Evolutionary conservation across 2,797 vertebrate genomes (phyloP).

Genomic region (Hafferia zeledoni): DNA sequence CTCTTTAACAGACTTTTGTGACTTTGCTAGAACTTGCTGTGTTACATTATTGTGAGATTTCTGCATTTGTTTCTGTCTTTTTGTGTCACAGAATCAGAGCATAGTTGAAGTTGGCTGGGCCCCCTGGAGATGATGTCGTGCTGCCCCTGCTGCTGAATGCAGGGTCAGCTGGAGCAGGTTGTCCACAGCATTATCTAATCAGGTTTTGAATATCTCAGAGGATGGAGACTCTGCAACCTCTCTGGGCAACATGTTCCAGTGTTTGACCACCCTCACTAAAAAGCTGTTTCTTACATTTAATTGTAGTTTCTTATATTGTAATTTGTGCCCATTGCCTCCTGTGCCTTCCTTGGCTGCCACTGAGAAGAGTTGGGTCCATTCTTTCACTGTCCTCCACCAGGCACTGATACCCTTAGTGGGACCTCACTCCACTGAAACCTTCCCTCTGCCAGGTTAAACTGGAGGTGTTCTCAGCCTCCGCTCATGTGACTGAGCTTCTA

Average conservation of each 20-base stretch:
- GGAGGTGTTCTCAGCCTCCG: background rate
- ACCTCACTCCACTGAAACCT: background rate
- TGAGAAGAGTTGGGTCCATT: background rate
- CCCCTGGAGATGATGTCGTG: background rate
- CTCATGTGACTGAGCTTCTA: background rate
- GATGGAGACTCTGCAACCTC: background rate
- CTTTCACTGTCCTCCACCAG: background rate
- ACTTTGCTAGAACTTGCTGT: slow-evolving; percentile 19
- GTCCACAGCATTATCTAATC: background rate
- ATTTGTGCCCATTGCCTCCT: background rate
- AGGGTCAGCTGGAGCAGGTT: background rate
- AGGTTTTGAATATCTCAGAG: background rate
- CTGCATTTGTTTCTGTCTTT: background rate
- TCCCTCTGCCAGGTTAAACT: background rate
- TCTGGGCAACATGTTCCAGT: background rate
- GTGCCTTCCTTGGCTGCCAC: background rate
- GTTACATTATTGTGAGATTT: slow-evolving; percentile 26
- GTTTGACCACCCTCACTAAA: background rate
- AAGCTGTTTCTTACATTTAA: background rate
- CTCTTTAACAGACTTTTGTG: slow-evolving; percentile 5
- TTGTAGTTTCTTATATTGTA: background rate
- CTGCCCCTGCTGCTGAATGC: background rate
- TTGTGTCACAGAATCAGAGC: background rate
- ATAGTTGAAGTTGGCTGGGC: background rate
- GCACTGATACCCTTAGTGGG: background rate